Evolutionary conservation across 2,797 vertebrate species (phyloP).

Genomic region (Danio choprae): DNA sequence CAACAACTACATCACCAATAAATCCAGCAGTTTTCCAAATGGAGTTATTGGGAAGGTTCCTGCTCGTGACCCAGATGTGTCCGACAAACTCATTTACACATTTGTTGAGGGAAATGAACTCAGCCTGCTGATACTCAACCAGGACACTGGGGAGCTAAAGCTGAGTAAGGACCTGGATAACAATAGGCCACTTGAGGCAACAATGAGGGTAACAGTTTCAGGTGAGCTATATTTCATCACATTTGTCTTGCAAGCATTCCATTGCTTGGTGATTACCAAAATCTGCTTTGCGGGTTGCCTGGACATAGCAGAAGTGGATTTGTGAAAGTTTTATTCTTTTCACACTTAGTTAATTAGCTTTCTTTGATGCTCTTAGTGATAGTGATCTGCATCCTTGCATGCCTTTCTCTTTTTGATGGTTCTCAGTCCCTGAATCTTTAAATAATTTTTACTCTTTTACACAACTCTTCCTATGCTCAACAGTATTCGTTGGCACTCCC

Average conservation of each 20-base stretch:
- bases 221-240: slow-evolving; percentile 73
- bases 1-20: slow-evolving; percentile 89
- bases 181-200: slow-evolving; percentile 86
- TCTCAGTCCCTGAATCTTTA: slow-evolving; percentile 2
- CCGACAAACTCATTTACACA: slow-evolving; percentile 84
- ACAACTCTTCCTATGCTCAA: slow-evolving; percentile 1
- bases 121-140: slow-evolving; percentile 82
- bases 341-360: background rate
- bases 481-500: background rate
- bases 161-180: slow-evolving; percentile 87
- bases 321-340: slow-evolving; percentile 19
- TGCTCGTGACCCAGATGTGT: slow-evolving; percentile 86
- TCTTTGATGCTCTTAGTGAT: slow-evolving; percentile 6
- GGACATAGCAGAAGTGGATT: slow-evolving; percentile 11
- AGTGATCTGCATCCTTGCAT: slow-evolving; percentile 6
- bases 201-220: slow-evolving; percentile 86
- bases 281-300: slow-evolving; percentile 10
- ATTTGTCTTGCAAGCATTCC: background rate
- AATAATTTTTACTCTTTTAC: slow-evolving; percentile 15
- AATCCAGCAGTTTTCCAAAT: slow-evolving; percentile 86
- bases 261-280: slow-evolving; percentile 1
- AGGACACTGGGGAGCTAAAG: slow-evolving; percentile 83
- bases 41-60: slow-evolving; percentile 88
- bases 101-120: slow-evolving; percentile 89
- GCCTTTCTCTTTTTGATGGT: background rate